Base-by-base conservation (phyloP, 2,888 invertebrate species). In the Onchidella celtica region DNA sequence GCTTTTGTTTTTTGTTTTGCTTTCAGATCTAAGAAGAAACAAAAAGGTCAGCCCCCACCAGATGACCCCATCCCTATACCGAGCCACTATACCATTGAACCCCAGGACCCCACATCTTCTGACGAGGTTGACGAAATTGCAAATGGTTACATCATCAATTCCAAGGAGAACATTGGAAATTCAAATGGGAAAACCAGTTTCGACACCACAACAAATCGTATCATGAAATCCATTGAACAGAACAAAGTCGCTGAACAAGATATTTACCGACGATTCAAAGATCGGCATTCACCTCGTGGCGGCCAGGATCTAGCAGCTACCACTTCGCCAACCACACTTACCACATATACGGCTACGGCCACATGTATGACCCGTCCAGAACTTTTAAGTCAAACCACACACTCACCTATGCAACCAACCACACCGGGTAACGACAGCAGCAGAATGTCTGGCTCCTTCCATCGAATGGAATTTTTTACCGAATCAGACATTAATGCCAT, bases 211-310 rank as follows among this genome's bases (percentile, higher is more conserved):
- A 82, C 86, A 29, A 75, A 83, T 38, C 75, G 87, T 61, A 83
- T 87, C 40, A 80, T 91, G 81, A 91, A 89, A 85, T 90, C 91
- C 29, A 89, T 91, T 65, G 90, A 91, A 85, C 87, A 89, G 68
- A 86, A 88, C 72, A 83, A 86, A 36, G 82, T 86, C 27, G 77
- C 86, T 21, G 89, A 90, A 21, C 88, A 87, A 79, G 88, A 89
- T 63, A 85, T 91, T 36, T 91, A 91, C 84, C 89, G 89, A 11
- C 88, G 88, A 36, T 91, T 91, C 83, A 91, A 91, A 81, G 90
- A 90, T 36, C 89, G 85, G 68, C 89, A 89, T 75, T 86, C 87
- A 11, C 88, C 89, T 11, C 86, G 83, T 21, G 29, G 27, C 21
- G 21, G 9, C n/a, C 2, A 55, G 34, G 11, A 55, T n/a, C 2